A percentile compares a stretch with the other conserved stretches of the same genome.
Evolutionary conservation across 1,140 invertebrate species (phyloP).

Genomic region (Plutomurus gul): DNA sequence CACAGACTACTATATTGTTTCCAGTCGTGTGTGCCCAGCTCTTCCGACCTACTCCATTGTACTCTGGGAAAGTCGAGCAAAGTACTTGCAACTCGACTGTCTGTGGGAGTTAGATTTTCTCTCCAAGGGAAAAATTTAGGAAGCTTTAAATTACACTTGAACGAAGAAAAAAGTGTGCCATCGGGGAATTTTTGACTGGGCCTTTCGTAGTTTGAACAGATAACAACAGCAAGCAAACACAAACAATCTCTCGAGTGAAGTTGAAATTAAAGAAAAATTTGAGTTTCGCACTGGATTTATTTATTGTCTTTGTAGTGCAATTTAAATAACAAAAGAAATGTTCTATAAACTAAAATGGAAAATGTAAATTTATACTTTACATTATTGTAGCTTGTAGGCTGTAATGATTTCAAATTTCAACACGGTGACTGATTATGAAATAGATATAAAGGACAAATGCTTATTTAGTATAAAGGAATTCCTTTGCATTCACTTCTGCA

Average conservation of each 20-base stretch:
- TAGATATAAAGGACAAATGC: too few species aligned
- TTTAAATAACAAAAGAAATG: conserved; percentile 28
- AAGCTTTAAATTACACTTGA: conserved; percentile 20
- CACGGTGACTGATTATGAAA: too few species aligned
- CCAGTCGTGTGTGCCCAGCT: too few species aligned
- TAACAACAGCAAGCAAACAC: not conserved
- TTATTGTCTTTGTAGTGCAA: not conserved
- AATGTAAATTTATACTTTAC: conserved; percentile 27
- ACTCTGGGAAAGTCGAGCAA: too few species aligned
- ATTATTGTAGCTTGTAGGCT: too few species aligned
- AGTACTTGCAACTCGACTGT: too few species aligned
- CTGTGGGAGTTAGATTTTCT: not conserved
- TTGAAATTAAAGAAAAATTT: not conserved
- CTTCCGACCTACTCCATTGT: too few species aligned
- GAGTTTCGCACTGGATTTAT: not conserved
- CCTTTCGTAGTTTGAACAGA: too few species aligned
- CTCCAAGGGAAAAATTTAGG: not conserved
- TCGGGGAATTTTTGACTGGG: not conserved
- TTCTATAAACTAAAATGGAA: conserved; percentile 6
- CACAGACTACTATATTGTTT: too few species aligned
- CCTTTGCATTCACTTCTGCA: not conserved
- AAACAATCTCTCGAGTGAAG: not conserved
- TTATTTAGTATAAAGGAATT: too few species aligned
- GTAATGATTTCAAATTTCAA: conserved; percentile 19
- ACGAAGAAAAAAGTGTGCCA: not conserved